Evolutionary conservation across 2,113 vertebrate genomes (phyloP).

Genomic region (Saccopteryx leptura): DNA sequence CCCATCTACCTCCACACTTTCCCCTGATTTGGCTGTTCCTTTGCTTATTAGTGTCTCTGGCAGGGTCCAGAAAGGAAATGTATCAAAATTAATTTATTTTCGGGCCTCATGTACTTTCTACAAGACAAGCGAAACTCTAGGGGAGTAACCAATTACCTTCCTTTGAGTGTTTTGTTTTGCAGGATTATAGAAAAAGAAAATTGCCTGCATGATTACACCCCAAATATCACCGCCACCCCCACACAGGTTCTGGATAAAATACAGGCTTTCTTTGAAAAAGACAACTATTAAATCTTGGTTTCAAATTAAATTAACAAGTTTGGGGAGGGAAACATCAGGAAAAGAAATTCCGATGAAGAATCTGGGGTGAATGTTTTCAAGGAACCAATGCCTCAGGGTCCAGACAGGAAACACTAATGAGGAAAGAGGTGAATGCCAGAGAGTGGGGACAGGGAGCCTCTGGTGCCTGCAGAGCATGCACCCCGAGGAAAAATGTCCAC

Average conservation of each 20-base stretch:
- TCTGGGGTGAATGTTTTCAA: slow-evolving; percentile 16
- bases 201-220: fast-evolving
- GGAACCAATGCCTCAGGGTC: neutral
- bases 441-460: neutral
- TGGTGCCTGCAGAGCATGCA: neutral
- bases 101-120: neutral
- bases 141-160: neutral
- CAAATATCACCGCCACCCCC: neutral
- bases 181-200: neutral
- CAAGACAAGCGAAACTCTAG: neutral
- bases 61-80: neutral
- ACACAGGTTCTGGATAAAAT: neutral
- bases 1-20: neutral
- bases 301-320: neutral
- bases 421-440: neutral
- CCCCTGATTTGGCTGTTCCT: neutral
- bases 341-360: slow-evolving; percentile 41
- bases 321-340: neutral
- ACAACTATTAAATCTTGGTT: neutral
- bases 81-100: neutral
- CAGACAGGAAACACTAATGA: neutral
- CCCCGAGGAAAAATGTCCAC: neutral
- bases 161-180: slow-evolving; percentile 15
- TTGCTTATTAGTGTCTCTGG: neutral
- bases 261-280: neutral